A percentile compares a stretch with the other conserved stretches of the same genome.
Conservation (phyloP, 2,797 vertebrate genomes). For the Philypnodon macrostomus region DNA sequence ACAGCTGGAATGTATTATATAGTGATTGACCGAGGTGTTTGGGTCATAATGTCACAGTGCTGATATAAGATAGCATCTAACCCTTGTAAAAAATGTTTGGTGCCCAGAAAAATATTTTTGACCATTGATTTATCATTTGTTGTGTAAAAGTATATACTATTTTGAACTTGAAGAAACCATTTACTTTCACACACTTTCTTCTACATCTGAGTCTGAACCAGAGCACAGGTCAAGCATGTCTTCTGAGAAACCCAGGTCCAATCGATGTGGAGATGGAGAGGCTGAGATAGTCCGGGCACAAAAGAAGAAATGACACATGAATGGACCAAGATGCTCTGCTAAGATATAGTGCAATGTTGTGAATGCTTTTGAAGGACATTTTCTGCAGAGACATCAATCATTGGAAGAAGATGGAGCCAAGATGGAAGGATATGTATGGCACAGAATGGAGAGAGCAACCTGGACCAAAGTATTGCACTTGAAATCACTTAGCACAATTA, state of each 20-base stretch:
- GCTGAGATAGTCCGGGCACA: slow-evolving; percentile 46
- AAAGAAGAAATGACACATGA: slow-evolving; percentile 54
- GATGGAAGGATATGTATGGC: slow-evolving; percentile 39
- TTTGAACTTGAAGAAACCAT: slow-evolving; percentile 40
- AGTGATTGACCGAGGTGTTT: too few relatives aligned
- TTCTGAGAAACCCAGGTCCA: slow-evolving; percentile 32
- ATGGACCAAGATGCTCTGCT: slow-evolving; percentile 48
- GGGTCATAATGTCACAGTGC: too few relatives aligned
- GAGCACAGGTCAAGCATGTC: slow-evolving; percentile 47
- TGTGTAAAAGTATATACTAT: background rate
- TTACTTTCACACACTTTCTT: slow-evolving; percentile 32
- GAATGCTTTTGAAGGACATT: slow-evolving; percentile 66
- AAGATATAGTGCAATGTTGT: slow-evolving; percentile 43
- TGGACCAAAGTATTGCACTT: slow-evolving; percentile 46
- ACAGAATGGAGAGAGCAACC: slow-evolving; percentile 48
- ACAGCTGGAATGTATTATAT: too few relatives aligned
- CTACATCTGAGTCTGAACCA: slow-evolving; percentile 34
- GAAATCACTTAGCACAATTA: slow-evolving; percentile 74
- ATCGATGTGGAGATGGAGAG: slow-evolving; percentile 46
- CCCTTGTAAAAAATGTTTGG: too few relatives aligned
- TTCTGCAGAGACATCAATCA: slow-evolving; percentile 63
- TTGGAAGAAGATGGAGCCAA: slow-evolving; percentile 32
- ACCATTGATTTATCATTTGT: slow-evolving; percentile 25
- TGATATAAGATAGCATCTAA: too few relatives aligned
- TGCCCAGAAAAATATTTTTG: slow-evolving; percentile 7